Conservation (phyloP, 2,797 vertebrate genomes). For the Crenichthys baileyi region DNA sequence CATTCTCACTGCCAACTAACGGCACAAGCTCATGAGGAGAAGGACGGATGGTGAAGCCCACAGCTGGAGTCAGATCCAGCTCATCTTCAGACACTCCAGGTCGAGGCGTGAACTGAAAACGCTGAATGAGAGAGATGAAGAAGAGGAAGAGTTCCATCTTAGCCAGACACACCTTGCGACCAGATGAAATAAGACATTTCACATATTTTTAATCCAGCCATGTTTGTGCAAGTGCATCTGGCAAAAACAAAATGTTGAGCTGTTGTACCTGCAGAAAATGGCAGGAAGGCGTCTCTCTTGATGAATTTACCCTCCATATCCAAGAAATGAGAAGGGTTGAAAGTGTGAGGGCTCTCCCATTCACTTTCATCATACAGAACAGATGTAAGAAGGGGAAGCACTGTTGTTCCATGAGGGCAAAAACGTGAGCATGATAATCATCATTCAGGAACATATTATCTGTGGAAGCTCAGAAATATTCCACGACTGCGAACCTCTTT, state of each 20-base stretch:
- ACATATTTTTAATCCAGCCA: not conserved
- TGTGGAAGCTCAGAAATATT: not conserved
- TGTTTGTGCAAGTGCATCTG: not conserved
- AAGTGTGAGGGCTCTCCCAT: slow-evolving; percentile 73
- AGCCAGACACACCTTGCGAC: slow-evolving; percentile 63
- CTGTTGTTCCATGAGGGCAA: slow-evolving; percentile 60
- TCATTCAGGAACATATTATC: not conserved
- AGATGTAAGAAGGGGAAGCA: slow-evolving; percentile 67
- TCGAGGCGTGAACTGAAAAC: slow-evolving; percentile 62
- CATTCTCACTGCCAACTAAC: slow-evolving; percentile 5
- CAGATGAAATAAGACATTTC: slow-evolving; percentile 21
- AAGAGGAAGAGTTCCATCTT: slow-evolving; percentile 73
- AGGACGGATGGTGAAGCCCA: slow-evolving; percentile 15
- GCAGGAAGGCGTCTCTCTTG: slow-evolving; percentile 71
- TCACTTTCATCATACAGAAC: slow-evolving; percentile 69
- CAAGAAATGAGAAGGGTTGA: slow-evolving; percentile 76
- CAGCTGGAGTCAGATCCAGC: slow-evolving; percentile 54
- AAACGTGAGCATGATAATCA: not conserved
- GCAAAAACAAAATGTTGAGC: not conserved
- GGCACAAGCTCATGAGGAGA: slow-evolving; percentile 22
- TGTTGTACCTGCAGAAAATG: slow-evolving; percentile 75
- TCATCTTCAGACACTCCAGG: slow-evolving; percentile 60
- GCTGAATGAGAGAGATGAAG: slow-evolving; percentile 65
- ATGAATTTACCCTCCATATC: slow-evolving; percentile 67
- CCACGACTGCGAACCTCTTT: slow-evolving; percentile 39